Evolutionary conservation across 2,888 invertebrate species (phyloP).

Genomic region (Lepidochrysops patricia): DNA sequence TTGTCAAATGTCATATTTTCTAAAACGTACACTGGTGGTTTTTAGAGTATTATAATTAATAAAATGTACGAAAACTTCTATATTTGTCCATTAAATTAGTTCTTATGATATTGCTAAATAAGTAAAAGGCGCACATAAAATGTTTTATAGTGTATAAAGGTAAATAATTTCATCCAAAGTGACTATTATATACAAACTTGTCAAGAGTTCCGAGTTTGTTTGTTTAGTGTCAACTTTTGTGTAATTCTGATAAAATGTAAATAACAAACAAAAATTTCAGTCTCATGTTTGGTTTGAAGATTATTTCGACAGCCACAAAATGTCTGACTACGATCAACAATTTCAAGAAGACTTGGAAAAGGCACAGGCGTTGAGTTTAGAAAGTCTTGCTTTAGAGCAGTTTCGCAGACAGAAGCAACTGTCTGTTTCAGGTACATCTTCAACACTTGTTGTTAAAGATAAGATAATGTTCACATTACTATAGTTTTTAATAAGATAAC

Average conservation of each 20-base stretch:
- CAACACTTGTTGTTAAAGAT: slow-evolving; percentile 30
- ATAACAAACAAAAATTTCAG: slow-evolving; percentile 31
- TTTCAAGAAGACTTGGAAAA: slow-evolving; percentile 90
- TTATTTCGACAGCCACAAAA: slow-evolving; percentile 40
- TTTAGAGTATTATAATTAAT: neutral
- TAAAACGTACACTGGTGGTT: neutral
- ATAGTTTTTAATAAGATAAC: neutral
- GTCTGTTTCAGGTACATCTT: slow-evolving; percentile 60
- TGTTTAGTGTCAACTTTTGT: slow-evolving; percentile 29
- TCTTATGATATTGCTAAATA: neutral
- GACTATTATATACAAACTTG: slow-evolving; percentile 15
- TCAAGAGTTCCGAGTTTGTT: slow-evolving; percentile 26
- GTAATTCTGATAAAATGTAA: slow-evolving; percentile 21
- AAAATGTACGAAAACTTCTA: neutral
- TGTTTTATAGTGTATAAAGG: neutral
- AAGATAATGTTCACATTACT: slow-evolving; percentile 26
- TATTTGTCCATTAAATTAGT: neutral
- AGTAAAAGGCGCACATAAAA: neutral
- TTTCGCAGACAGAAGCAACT: slow-evolving; percentile 82
- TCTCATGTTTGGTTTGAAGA: slow-evolving; percentile 44
- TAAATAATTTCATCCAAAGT: neutral
- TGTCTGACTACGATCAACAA: slow-evolving; percentile 85
- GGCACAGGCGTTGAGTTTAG: slow-evolving; percentile 90
- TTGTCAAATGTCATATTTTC: neutral
- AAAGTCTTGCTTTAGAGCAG: slow-evolving; percentile 88